Evolutionary conservation across 2,888 invertebrate species (phyloP), one percentile per base, ranked within the genome.

Genomic region (Cataglyphis livida): DNA sequence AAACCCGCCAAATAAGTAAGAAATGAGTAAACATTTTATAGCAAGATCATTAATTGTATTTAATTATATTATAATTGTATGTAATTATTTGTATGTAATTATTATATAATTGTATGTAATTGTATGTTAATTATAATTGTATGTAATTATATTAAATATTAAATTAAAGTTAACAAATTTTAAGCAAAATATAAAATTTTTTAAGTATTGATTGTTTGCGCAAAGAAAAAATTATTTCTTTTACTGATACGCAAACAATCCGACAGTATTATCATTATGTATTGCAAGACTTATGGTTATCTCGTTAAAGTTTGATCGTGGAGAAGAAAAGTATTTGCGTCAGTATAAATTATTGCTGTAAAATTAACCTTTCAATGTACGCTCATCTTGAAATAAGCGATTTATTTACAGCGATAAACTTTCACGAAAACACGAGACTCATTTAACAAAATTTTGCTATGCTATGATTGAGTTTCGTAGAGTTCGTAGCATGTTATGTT

Each of bases 401-500:
- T 78, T 78, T 59, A 44, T 70, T 78, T 78, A 59, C 71, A 28
- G 32, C 35, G 73, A 79, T 59, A 38, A 79, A 79, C 73, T 73
- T 79, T 18, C 21, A 28, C 28, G 73, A 79, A 79, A 79, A 79
- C 73, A 79, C 32, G 44, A 79, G 73, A 79, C 78, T 73, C 78
- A 71, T 79, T 79, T 79, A 79, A 79, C 78, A 71, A 79, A 51
- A 79, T 79, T 79, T 79, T 79, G 35, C 59, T 73, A 35, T 79
- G 48, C 74, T 12, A 73, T 79, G 78, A 73, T 79, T 79, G 78
- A 79, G 78, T 79, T 79, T 73, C 59, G 44, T 73, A 73, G 76
- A 76, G 78, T 79, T 79, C 73, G 74, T 71, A 73, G 78, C 73
- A 54, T 79, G 76, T 76, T 76, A 76, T 76, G 78, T 73, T 59